Evolutionary conservation across 2,888 invertebrate genomes (phyloP), one percentile per base, ranked within the genome.

Genomic region (Litoditis marina): DNA sequence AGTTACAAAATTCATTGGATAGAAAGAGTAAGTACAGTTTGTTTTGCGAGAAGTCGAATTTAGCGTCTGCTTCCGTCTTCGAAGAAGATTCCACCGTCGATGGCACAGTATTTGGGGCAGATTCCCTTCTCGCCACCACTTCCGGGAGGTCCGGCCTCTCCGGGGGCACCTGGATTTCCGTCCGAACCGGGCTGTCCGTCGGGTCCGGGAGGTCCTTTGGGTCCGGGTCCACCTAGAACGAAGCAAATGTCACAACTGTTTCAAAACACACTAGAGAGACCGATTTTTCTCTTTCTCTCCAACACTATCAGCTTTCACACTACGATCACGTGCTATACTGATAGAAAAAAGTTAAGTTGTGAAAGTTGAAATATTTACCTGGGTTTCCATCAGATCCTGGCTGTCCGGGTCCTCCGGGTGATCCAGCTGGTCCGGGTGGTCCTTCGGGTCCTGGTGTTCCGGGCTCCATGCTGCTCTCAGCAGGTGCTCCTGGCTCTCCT

Each of bases 331-430:
- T 71, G 31, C 64, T 54, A 13, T 68, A 55, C 54, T 60, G 66
- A n/a, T n/a, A n/a, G n/a, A n/a, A 60, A 65, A 66, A 70, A 7
- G 63, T 65, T 19, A 27, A 74, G 72, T 65, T 68, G 59, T 46
- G 62, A 62, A 54, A 70, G 71, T n/a, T n/a, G n/a, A n/a, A n/a
- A n/a, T n/a, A n/a, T n/a, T n/a, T 52, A 61, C 74, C 76, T 16
- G 71, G 73, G 13, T 65, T 59, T 63, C 74, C 75, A 56, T 57
- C 63, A 11, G 22, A 25, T 52, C 72, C 72, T n/a, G 67, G 59
- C 52, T 57, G 39, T 44, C 71, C 71, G 8, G 63, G 62, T 4
- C 65, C 64, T 47, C 75, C 75, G 34, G 68, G 59, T 16, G 47
- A 25, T 49, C 58, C 58, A 13, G 49, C 49, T 25, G 73, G 63